These are phyloP conservation scores for Hypothenemus hampei DNA, from an alignment of 1,140 invertebrate genomes.

Conservation along the genomic window DNA sequence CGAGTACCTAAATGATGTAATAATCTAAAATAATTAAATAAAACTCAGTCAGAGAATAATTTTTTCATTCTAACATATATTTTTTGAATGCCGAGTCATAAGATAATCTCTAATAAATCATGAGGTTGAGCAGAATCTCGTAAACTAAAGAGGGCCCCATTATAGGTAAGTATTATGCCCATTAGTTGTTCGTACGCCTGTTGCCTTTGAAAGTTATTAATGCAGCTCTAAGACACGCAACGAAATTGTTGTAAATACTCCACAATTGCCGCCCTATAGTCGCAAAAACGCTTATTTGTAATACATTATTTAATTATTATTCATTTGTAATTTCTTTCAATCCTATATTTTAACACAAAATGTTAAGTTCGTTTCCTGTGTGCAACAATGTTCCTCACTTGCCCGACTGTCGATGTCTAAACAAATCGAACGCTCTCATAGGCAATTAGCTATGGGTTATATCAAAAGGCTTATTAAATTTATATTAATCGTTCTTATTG, in stretches of 20 bases:
- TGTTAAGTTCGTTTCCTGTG: not conserved
- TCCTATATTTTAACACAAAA: not conserved
- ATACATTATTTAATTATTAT: constrained; percentile 21
- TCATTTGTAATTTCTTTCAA: not conserved
- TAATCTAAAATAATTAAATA: no score
- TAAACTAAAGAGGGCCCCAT: constrained; percentile 12
- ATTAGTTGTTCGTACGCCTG: constrained; percentile 10
- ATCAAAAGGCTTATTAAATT: not conserved
- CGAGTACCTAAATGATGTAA: no score
- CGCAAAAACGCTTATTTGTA: constrained; percentile 16
- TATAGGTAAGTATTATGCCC: constrained; percentile 12
- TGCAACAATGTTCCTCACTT: not conserved
- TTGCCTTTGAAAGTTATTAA: constrained; percentile 17
- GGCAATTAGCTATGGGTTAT: not conserved
- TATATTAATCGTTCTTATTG: not conserved
- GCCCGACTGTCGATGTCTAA: no score
- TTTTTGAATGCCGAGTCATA: no score
- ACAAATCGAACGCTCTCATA: no score
- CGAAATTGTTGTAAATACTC: constrained; percentile 24
- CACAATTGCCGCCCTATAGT: constrained; percentile 18
- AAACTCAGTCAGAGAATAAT: no score
- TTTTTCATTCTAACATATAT: no score
- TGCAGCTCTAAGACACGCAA: constrained; percentile 10
- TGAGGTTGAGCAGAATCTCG: constrained; percentile 1
- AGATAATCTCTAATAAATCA: constrained; percentile 1